These are phyloP conservation scores for Astyanax mexicanus DNA, from an alignment of 2,797 vertebrate species.

Conservation along the genomic window DNA sequence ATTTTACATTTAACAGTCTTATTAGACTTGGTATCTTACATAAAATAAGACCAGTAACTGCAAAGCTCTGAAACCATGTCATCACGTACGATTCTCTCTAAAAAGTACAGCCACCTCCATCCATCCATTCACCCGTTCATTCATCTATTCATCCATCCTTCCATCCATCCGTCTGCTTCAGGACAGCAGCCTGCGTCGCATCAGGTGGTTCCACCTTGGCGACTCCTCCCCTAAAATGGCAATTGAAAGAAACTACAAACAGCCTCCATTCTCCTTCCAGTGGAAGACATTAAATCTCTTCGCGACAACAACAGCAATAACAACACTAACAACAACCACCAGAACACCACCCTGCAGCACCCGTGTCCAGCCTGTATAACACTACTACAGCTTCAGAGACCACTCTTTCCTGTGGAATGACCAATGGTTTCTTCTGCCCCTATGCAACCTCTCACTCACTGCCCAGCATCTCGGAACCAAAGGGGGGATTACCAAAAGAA, in stretches of 20 bases:
- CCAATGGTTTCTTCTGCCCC: slow-evolving; percentile 56
- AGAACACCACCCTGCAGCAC: slow-evolving; percentile 14
- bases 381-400: slow-evolving; percentile 48
- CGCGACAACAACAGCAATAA: slow-evolving; percentile 42
- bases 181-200: slow-evolving; percentile 23
- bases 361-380: slow-evolving; percentile 27
- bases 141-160: background rate
- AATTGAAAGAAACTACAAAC: slow-evolving; percentile 57
- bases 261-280: slow-evolving; percentile 79
- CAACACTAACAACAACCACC: no score
- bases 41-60: slow-evolving; percentile 42
- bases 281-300: slow-evolving; percentile 79
- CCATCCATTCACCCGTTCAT: slow-evolving; percentile 7
- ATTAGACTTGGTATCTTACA: slow-evolving; percentile 20
- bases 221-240: slow-evolving; percentile 53
- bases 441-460: slow-evolving; percentile 44
- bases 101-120: slow-evolving; percentile 18
- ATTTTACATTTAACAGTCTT: slow-evolving; percentile 55
- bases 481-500: slow-evolving; percentile 19
- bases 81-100: slow-evolving; percentile 25
- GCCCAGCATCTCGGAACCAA: slow-evolving; percentile 16
- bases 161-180: background rate
- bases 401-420: slow-evolving; percentile 57
- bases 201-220: slow-evolving; percentile 31
- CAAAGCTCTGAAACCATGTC: slow-evolving; percentile 44